Base-by-base conservation (phyloP, 53 echinoderm and acorn worm genomes). In the Stichopus horrens region DNA sequence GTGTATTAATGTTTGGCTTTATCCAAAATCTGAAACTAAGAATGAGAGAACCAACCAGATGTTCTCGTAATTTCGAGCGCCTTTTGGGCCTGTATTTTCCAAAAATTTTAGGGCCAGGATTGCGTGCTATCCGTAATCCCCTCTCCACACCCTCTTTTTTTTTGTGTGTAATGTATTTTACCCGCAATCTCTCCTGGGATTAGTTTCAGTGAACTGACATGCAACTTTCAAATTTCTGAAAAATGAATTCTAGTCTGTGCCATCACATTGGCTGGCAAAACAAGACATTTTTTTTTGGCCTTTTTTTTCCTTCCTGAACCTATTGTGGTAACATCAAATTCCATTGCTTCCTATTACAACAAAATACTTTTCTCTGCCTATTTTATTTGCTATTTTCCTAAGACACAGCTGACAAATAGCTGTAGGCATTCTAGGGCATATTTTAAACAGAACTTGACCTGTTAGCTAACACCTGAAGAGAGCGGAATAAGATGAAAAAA, bases 321-420 rank as follows among this genome's bases (percentile, higher is more conserved):
- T n/a, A 79, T 79, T 79, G 79, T 79, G 11, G 11, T 79, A 18
- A 79, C 53, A 79, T 79, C 79, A 79, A 79, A 79, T 53, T 79
- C 79, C 79, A 54, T 19, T 79, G 79, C 79, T 79, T 79, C 79
- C 79, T 79, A 79, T 79, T 79, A 52, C 79, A 79, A 79, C 79
- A 79, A 79, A 79, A 79, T 53, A 79, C 6, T 53, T 53, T 79
- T 79, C 55, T 53, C 79, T 53, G 79, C 54, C 79, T 52, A 53
- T 79, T 79, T 79, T 79, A 55, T 55, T 79, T 79, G 51, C n/a
- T 79, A 79, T 79, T 79, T 79, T 79, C 79, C 52, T 55, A 79
- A 53, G 55, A 79, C 54, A 55, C 52, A 19, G 19, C 79, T 79
- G 79, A 53, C 79, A 79, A 79, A 79, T 53, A 79, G 79, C 79